These are phyloP conservation scores for Phylloscopus whistleri DNA, from an alignment of 2,113 vertebrate species.

Conservation along the genomic window DNA sequence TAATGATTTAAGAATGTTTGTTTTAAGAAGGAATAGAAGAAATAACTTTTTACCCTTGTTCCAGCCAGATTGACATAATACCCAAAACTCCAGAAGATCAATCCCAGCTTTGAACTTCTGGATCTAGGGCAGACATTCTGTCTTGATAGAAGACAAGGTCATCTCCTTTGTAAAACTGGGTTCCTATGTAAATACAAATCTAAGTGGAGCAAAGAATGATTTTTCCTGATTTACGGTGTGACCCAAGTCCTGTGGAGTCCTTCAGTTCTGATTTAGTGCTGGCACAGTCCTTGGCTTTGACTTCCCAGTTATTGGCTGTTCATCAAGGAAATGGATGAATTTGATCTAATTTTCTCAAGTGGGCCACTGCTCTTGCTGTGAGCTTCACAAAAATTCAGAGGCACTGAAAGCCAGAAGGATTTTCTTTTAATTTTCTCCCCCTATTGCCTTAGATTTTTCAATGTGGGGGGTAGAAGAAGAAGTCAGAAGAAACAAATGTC, in stretches of 20 bases:
- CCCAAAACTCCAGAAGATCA: not conserved
- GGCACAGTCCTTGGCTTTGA: constrained; percentile 26
- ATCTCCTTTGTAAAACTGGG: not conserved
- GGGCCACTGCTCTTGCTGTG: not conserved
- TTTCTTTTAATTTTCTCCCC: not conserved
- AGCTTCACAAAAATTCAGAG: not conserved
- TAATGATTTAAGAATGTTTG: not conserved
- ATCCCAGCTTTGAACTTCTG: not conserved
- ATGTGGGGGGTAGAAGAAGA: not conserved
- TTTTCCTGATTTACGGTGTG: constrained; percentile 44
- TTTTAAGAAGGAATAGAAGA: not conserved
- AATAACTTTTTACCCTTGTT: not conserved
- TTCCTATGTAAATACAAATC: constrained; percentile 50
- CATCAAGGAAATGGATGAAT: constrained; percentile 48
- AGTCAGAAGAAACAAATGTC: not conserved
- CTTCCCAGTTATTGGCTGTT: constrained; percentile 54
- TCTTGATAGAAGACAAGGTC: constrained; percentile 33
- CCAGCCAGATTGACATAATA: not conserved
- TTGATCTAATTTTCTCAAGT: constrained; percentile 27
- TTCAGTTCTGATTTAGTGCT: constrained; percentile 65
- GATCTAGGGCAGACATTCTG: not conserved
- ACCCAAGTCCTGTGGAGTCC: constrained; percentile 37
- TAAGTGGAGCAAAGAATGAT: constrained; percentile 12
- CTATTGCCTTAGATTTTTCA: not conserved
- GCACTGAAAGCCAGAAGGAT: not conserved